A percentile compares a stretch with the other conserved stretches of the same genome.
Conservation (phyloP, 2,888 invertebrate genomes). For the Morpho helenor region DNA sequence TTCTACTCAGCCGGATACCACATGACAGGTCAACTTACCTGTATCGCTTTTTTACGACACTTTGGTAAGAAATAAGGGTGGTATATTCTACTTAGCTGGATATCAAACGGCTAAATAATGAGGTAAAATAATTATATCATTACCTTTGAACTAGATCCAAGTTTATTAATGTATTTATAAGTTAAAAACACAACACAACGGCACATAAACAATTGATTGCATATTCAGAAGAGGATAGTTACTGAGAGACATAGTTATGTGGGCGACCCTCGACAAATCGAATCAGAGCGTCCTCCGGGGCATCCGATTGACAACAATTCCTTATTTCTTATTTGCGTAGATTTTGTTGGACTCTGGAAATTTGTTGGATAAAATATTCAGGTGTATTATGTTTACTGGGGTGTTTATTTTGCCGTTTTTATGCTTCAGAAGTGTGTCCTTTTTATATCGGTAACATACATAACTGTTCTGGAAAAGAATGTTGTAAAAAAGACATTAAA, state of each 20-base stretch:
- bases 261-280: slow-evolving; percentile 16
- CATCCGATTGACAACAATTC: slow-evolving; percentile 14
- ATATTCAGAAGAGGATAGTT: slow-evolving; percentile 12
- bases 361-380: slow-evolving; percentile 12
- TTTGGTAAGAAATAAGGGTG: too few relatives aligned
- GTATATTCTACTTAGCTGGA: too few relatives aligned
- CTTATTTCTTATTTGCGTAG: slow-evolving; percentile 15
- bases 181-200: slow-evolving; percentile 2
- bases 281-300: slow-evolving; percentile 13
- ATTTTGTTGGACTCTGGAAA: slow-evolving; percentile 6
- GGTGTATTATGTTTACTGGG: slow-evolving; percentile 7
- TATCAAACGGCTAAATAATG: too few relatives aligned
- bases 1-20: too few relatives aligned
- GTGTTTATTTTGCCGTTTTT: slow-evolving; percentile 1
- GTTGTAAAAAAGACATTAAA: too few relatives aligned
- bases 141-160: too few relatives aligned
- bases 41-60: too few relatives aligned
- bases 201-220: slow-evolving; percentile 9
- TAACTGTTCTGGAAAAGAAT: background rate
- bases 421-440: slow-evolving; percentile 1
- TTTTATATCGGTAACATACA: background rate
- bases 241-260: slow-evolving; percentile 5
- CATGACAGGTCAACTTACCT: too few relatives aligned
- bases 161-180: too few relatives aligned
- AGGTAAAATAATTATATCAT: too few relatives aligned